A percentile compares a stretch with the other conserved stretches of the same genome.
Evolutionary conservation across 2,888 invertebrate species (phyloP).

Genomic region (Drosophila putrida): DNA sequence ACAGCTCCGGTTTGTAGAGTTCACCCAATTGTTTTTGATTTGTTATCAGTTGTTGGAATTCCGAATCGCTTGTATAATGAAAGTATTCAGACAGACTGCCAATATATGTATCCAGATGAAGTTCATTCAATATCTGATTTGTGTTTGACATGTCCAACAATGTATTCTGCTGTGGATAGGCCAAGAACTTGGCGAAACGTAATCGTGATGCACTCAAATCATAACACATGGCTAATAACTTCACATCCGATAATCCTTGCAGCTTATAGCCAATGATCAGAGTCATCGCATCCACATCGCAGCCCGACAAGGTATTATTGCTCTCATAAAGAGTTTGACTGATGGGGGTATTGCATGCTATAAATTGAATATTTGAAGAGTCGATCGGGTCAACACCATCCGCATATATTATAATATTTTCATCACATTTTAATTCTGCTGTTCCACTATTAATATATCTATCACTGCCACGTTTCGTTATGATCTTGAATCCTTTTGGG

Average conservation of each 20-base stretch:
- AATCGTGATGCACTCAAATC: constrained; percentile 28
- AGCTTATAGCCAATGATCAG: constrained; percentile 40
- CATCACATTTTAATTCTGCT: constrained; percentile 12
- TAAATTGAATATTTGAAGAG: not conserved
- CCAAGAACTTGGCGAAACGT: constrained; percentile 40
- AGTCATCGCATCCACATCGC: constrained; percentile 34
- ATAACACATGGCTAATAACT: constrained; percentile 44
- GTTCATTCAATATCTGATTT: constrained; percentile 10
- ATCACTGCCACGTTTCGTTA: too few species aligned
- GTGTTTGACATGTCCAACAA: constrained; percentile 7
- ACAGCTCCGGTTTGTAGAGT: constrained; percentile 13
- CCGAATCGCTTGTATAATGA: not conserved
- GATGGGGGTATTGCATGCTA: constrained; percentile 7
- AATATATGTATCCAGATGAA: constrained; percentile 33
- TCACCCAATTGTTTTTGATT: constrained; percentile 15
- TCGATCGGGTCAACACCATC: not conserved
- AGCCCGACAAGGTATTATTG: constrained; percentile 32
- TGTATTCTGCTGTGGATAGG: constrained; percentile 17
- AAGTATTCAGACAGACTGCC: constrained; percentile 32
- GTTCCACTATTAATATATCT: not conserved
- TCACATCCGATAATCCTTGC: constrained; percentile 14
- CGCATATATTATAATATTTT: constrained; percentile 14
- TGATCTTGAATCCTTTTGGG: not conserved
- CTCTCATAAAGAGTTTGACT: constrained; percentile 40
- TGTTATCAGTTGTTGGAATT: constrained; percentile 1